phyloP scores from a whole-genome alignment of 1,140 invertebrate species.

The Drosophila elegans region DNA sequence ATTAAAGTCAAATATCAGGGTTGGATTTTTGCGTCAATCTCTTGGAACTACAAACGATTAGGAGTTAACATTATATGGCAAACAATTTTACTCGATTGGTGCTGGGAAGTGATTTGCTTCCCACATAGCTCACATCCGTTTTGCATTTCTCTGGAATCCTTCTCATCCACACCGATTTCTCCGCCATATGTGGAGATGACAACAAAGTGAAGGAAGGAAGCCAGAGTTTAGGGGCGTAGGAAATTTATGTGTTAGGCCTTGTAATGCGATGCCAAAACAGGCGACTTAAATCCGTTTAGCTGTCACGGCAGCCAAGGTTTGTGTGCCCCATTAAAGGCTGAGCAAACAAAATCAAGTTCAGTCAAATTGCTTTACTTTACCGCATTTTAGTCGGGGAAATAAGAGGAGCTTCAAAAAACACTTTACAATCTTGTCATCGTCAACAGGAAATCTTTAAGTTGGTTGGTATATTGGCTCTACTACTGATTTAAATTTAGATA shows the following conservation, averaged over 20 bases:
- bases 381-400: conserved; percentile 26
- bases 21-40: conserved; percentile 1
- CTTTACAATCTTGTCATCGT: conserved; percentile 10
- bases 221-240: conserved; percentile 1
- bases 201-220: conserved; percentile 24
- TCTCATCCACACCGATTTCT: background rate
- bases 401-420: conserved; percentile 4
- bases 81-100: conserved; percentile 70
- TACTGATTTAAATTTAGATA: background rate
- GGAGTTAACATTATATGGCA: conserved; percentile 57
- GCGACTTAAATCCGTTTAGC: conserved; percentile 45
- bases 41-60: background rate
- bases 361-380: conserved; percentile 40
- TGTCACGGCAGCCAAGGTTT: conserved; percentile 14
- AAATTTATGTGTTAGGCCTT: conserved; percentile 29
- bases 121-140: conserved; percentile 66
- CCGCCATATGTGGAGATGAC: conserved; percentile 8
- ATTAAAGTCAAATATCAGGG: conserved; percentile 21
- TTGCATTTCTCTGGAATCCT: conserved; percentile 50
- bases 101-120: conserved; percentile 56
- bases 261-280: conserved; percentile 37
- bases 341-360: conserved; percentile 36
- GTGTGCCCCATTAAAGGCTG: conserved; percentile 30
- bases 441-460: conserved; percentile 8
- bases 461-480: conserved; percentile 2